Conservation (phyloP, 2,797 vertebrate genomes). For the Geotrypetes seraphini region DNA sequence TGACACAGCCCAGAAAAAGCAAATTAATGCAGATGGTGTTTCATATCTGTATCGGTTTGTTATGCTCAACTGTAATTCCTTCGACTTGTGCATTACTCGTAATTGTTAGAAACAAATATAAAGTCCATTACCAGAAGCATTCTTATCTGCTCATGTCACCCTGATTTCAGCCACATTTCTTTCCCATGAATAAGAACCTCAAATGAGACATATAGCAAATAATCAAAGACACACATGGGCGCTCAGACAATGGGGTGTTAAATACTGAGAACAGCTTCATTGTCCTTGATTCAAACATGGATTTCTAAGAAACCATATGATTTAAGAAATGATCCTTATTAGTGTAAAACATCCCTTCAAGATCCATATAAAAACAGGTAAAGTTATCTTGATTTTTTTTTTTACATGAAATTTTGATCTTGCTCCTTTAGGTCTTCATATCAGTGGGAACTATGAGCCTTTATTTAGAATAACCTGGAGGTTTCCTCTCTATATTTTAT, state of each 20-base stretch:
- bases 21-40: too few species aligned
- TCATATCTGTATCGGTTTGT: constrained; percentile 5
- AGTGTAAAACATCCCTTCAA: too few species aligned
- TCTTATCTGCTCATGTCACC: constrained; percentile 37
- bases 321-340: constrained; percentile 45
- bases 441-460: too few species aligned
- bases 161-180: constrained; percentile 37
- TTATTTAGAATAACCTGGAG: too few species aligned
- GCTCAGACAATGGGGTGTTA: constrained; percentile 46
- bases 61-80: constrained; percentile 22
- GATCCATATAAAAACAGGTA: too few species aligned
- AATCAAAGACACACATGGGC: constrained; percentile 56
- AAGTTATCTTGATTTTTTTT: too few species aligned
- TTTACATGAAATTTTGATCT: too few species aligned
- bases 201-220: constrained; percentile 49
- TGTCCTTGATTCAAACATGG: constrained; percentile 36
- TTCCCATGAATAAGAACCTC: constrained; percentile 39
- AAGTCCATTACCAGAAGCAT: constrained; percentile 25
- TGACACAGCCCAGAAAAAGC: too few species aligned
- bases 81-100: constrained; percentile 26
- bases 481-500: too few species aligned
- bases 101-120: constrained; percentile 26
- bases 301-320: constrained; percentile 45
- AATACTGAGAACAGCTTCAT: constrained; percentile 52
- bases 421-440: too few species aligned